These are phyloP conservation scores for Gallinago stenura DNA, from an alignment of 2,797 vertebrate species.

Conservation along the genomic window DNA sequence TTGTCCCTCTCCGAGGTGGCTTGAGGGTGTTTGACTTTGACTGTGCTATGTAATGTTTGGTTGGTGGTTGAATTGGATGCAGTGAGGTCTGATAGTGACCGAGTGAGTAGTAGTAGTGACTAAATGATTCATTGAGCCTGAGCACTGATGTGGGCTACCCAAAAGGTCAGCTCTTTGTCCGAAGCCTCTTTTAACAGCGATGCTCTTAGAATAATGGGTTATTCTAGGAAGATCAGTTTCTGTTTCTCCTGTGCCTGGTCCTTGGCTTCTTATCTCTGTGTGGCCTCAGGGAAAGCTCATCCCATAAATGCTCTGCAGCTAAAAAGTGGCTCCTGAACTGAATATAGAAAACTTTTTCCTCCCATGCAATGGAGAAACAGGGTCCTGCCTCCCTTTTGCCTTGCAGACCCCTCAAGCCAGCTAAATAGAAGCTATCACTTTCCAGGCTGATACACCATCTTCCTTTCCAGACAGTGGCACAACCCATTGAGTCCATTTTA, in stretches of 20 bases:
- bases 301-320: not conserved
- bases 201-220: rapidly evolving
- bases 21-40: not conserved
- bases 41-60: not conserved
- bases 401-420: not conserved
- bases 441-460: not conserved
- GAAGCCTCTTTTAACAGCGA: not conserved
- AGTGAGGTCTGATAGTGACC: not conserved
- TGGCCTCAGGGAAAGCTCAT: not conserved
- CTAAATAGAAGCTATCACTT: not conserved
- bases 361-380: not conserved
- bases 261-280: not conserved
- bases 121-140: not conserved
- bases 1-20: not conserved
- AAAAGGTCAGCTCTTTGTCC: not conserved
- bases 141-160: not conserved
- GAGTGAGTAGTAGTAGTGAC: not conserved
- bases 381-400: not conserved
- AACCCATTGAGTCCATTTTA: not conserved
- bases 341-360: not conserved
- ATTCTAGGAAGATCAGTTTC: not conserved
- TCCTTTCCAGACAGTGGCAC: not conserved
- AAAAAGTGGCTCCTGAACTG: not conserved
- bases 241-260: not conserved
- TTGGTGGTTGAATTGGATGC: not conserved